Percentiles rank a stretch among this genome's conserved stretches.
phyloP scores from a whole-genome alignment of 2,113 vertebrate species.

The Serilophus lunatus region DNA sequence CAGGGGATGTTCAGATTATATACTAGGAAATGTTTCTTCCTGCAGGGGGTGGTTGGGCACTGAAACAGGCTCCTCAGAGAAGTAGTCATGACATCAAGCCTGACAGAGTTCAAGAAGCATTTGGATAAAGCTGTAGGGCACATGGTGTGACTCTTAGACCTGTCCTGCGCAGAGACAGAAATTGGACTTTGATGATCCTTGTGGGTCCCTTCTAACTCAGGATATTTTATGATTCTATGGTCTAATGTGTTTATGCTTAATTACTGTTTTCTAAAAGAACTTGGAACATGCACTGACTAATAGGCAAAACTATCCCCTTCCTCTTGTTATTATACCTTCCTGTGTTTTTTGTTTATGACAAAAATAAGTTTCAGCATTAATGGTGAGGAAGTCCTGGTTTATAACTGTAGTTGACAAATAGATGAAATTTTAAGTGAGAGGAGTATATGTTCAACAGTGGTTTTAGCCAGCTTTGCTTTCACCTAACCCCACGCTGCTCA shows the following conservation, averaged over 20 bases:
- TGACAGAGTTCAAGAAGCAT: fast-evolving
- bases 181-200: background rate
- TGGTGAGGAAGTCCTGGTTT: background rate
- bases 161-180: background rate
- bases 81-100: background rate
- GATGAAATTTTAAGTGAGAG: background rate
- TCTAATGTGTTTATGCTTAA: background rate
- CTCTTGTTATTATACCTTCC: background rate
- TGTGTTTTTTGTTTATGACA: background rate
- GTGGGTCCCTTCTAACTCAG: background rate
- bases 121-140: background rate
- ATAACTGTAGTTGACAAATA: background rate
- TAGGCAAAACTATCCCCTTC: background rate
- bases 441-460: fast-evolving
- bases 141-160: background rate
- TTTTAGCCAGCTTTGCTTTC: background rate
- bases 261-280: constrained; percentile 19
- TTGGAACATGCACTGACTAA: background rate
- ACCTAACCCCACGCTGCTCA: background rate
- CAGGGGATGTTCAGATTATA: background rate
- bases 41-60: background rate
- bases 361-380: background rate
- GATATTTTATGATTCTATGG: background rate
- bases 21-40: background rate
- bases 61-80: background rate